Base-by-base conservation (phyloP, 2,888 invertebrate genomes). In the Auanema sp. region DNA sequence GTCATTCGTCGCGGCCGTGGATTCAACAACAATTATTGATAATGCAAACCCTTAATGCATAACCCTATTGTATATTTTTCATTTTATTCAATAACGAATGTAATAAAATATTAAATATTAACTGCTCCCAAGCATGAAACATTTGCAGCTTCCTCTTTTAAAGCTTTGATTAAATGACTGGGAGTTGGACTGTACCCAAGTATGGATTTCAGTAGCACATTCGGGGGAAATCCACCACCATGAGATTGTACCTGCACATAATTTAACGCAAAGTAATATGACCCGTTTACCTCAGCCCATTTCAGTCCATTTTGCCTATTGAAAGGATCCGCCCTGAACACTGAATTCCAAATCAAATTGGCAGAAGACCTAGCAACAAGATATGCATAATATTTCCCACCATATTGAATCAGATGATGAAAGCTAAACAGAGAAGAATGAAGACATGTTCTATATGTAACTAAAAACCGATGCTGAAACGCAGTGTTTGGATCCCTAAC, bases 351-450 rank as follows among this genome's bases (percentile, higher is more conserved):
- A 33, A 82, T 75, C 44, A 80, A 66, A 24, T 77, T 78, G 1
- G 82, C 80, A 5, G 75, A 66, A 8, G 81, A 68, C 47, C 74
- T 62, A 0, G 97, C 96, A 81, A 96, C 91, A 69, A 98, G 87
- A 86, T 99, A 99, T 0, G 97, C 91, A 85, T 97, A 98, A 86
- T 98, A 98, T 85, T 95, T 96, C 0, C 96, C 96, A 44, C 98
- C 98, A 85, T 99, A 99, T 1, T 96, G 95, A 4, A 96, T 92
- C 60, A 98, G 87, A 86, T 98, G 98, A 68, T 93, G 91, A 87
- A 98, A 98, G 64, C 96, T 68, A 24, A 16, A 64, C 52, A 49
- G 47, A 49, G n/a, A 55, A n/a, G n/a, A 5, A 11, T 47, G 16
- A 33, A 33, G 8, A 3, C 33, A 33, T n/a, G n/a, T n/a, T n/a